Evolutionary conservation across 1,140 invertebrate species (phyloP), one percentile per base, ranked within the genome.

Genomic region (Mycetomoellerius zeteki): DNA sequence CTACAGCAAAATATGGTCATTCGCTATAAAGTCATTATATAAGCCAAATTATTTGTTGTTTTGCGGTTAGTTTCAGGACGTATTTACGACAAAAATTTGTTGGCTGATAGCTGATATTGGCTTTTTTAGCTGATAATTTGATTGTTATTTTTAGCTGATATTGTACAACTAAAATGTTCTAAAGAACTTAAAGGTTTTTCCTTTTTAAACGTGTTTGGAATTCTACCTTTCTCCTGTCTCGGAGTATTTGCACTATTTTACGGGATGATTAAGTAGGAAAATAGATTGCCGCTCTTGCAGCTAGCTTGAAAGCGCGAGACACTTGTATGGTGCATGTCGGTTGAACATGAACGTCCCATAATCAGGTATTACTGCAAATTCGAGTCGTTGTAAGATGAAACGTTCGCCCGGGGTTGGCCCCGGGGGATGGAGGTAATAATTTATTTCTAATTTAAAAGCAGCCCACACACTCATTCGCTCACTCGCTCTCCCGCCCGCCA

Each of bases 361-460:
- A 82, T 82, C 52, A 30, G 24, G 21, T 14, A 43, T 84, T 84
- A 73, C 37, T 47, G 80, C 69, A 84, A 60, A 84, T 84, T 84
- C 54, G 69, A 47, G 19, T 73, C 54, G 37, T 71, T 52, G 65
- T 21, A 71, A 21, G 21, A 71, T 24, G 78, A 37, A 71, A 19
- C 62, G 47, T 19, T 24, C 24, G 47, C 30, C 50, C 10, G 50
- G 50, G 14, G 21, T 71, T 52, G 33, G 30, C 77, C 77, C 30
- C 5, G 27, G 19, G 67, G 54, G 50, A 54, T 43, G 78, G 77
- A 73, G 69, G 75, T 84, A 84, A 84, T 84, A 84, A 84, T 84
- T 84, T 84, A 84, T 84, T 84, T 84, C 80, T 84, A 73, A 84
- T 84, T 84, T 84, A 84, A 84, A 84, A 84, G 69, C 80, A 60